These are phyloP conservation scores for Falcunculus frontatus DNA, from an alignment of 2,113 vertebrate species.

Conservation along the genomic window DNA sequence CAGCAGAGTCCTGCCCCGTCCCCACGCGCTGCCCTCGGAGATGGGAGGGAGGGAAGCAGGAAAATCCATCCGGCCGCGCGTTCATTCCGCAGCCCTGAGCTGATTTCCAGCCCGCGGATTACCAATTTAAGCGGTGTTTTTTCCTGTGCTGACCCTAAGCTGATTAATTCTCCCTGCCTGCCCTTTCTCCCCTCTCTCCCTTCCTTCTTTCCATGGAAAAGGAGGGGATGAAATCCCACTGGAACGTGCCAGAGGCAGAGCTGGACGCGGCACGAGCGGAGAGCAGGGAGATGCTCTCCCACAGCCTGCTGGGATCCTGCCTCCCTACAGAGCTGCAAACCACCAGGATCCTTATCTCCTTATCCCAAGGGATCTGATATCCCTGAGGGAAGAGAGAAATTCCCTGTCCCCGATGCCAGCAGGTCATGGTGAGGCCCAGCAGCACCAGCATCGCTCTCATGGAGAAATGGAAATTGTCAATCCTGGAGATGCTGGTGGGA, in stretches of 20 bases:
- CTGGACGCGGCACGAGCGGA: rapidly evolving
- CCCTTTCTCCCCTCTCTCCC: neutral
- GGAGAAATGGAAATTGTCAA: neutral
- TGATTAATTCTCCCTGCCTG: constrained; percentile 3
- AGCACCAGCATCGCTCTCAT: neutral
- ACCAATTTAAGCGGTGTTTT: constrained; percentile 44
- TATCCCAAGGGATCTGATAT: neutral
- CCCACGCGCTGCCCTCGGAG: neutral
- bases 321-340: neutral
- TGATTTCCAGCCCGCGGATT: constrained; percentile 1
- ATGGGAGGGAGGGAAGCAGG: neutral
- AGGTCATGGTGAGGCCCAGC: neutral
- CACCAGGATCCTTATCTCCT: neutral
- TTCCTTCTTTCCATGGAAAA: neutral
- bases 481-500: neutral
- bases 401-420: rapidly evolving
- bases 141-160: constrained; percentile 54
- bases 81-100: neutral
- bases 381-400: neutral
- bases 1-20: neutral
- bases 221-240: neutral
- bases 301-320: neutral
- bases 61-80: neutral
- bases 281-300: neutral
- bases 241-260: neutral